A percentile compares a stretch with the other conserved stretches of the same genome.
These are phyloP conservation scores for Corythoichthys haematopterus DNA, from an alignment of 2,113 vertebrate species.

Conservation along the genomic window DNA sequence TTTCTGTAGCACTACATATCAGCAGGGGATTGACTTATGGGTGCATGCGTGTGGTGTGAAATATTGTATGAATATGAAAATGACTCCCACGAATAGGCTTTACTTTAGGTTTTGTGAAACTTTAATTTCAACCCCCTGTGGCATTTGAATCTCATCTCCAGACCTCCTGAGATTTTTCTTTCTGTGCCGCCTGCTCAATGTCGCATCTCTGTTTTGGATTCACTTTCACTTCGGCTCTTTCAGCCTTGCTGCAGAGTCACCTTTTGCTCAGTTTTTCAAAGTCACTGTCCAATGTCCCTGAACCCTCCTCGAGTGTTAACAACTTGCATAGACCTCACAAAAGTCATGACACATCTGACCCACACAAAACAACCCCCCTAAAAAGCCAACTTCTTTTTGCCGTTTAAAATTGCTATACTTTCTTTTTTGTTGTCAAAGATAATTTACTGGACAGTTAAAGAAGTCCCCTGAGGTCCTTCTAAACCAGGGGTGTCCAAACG, in stretches of 20 bases:
- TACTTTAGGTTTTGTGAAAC: conserved; percentile 54
- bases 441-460: too few species aligned
- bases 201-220: conserved; percentile 32
- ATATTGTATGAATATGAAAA: conserved; percentile 60
- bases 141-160: conserved; percentile 45
- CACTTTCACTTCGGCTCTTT: conserved; percentile 2
- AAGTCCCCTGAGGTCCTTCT: too few species aligned
- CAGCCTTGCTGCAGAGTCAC: conserved; percentile 15
- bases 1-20: conserved; percentile 18
- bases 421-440: too few species aligned
- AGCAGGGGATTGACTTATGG: conserved; percentile 25
- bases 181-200: conserved; percentile 22
- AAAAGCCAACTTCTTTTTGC: neutral
- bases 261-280: conserved; percentile 18
- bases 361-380: neutral
- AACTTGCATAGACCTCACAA: conserved; percentile 12
- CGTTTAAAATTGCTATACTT: too few species aligned
- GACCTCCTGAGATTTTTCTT: conserved; percentile 32
- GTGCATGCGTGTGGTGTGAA: conserved; percentile 29
- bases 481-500: too few species aligned
- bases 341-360: conserved; percentile 1
- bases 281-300: neutral
- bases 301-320: neutral
- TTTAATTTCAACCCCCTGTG: conserved; percentile 43
- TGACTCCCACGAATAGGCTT: conserved; percentile 57